Conservation (phyloP, 2,797 vertebrate genomes). For the Takifugu ocellatus region DNA sequence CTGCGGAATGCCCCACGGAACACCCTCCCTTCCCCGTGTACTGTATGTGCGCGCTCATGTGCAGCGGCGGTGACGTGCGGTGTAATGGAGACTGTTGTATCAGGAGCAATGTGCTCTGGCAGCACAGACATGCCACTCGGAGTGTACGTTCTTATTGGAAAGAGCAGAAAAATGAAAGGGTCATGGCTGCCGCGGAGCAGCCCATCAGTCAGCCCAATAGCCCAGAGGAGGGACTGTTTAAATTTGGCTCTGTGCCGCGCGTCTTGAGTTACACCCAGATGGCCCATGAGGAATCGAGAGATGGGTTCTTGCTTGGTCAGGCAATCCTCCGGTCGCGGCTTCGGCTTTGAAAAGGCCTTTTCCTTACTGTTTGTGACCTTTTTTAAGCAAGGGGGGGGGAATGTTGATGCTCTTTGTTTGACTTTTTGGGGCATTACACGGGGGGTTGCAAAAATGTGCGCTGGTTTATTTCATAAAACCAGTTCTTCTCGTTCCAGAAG, state of each 20-base stretch:
- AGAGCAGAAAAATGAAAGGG: conserved; percentile 59
- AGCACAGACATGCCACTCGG: conserved; percentile 48
- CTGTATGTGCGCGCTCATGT: conserved; percentile 16
- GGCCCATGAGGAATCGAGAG: conserved; percentile 50
- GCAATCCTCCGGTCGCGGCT: conserved; percentile 32
- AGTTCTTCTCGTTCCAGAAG: conserved; percentile 37
- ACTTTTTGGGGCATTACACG: conserved; percentile 35
- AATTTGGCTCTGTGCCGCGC: conserved; percentile 55
- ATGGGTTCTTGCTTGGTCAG: conserved; percentile 38
- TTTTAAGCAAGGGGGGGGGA: conserved; percentile 11
- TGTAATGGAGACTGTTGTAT: conserved; percentile 62
- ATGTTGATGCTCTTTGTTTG: conserved; percentile 31
- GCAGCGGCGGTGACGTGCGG: conserved; percentile 31
- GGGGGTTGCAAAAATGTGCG: conserved; percentile 46
- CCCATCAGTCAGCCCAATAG: conserved; percentile 72
- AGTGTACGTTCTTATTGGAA: conserved; percentile 61
- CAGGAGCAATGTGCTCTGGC: conserved; percentile 48
- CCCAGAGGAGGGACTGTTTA: conserved; percentile 62
- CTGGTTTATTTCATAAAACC: conserved; percentile 48
- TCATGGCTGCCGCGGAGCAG: conserved; percentile 64
- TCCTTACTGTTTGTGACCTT: conserved; percentile 34
- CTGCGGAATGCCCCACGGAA: conserved; percentile 48
- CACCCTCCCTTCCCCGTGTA: conserved; percentile 12
- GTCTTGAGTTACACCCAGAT: conserved; percentile 68
- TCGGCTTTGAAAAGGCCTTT: conserved; percentile 27